Base-by-base conservation (phyloP, 64 coral and sea anemone genomes). In the Stichodactyla mertensii region DNA sequence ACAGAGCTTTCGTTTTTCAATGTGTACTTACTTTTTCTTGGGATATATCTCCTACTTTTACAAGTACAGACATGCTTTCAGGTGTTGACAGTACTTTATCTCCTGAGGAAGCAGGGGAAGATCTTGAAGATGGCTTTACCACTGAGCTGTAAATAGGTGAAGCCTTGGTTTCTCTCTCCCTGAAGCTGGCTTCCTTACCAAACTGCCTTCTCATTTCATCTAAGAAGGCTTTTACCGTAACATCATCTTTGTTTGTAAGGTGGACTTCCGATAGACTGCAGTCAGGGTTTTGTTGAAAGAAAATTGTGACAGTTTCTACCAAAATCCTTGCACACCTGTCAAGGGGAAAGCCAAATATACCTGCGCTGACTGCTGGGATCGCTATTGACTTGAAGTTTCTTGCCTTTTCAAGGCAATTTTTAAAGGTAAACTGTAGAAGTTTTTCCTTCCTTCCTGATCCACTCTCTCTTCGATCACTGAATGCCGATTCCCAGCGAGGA, bases 341-440 rank as follows among this genome's bases (percentile, higher is more conserved):
- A 11, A 80, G 82, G 0, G 94, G 94, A 56, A 92, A 83, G 7
- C 88, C 91, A 79, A 84, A 90, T 56, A 81, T 88, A 7, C 90
- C 94, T 22, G 91, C 78, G 71, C 90, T 92, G 10, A 96, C 92
- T 0, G 94, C 90, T 5, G 94, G 88, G 16, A 96, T 26, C 0
- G 91, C 88, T 69, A 94, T 89, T 5, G 92, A 94, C 7, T 16
- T 80, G 52, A 80, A 55, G 24, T 71, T 71, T 4, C 22, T 71
- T 23, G 67, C 91, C 85, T 90, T 57, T 6, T 80, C 16, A 8
- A 93, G 58, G 13, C 52, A 83, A 28, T 84, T 88, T 9, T 22
- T 22, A 54, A 87, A 77, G 9, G 82, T 52, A 52, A 55, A 85
- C 28, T 31, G 28, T 60, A 85, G 67, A 64, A 84, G 16, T 61